These are phyloP conservation scores for Limenitis camilla DNA, from an alignment of 2,888 invertebrate genomes.

Conservation along the genomic window DNA sequence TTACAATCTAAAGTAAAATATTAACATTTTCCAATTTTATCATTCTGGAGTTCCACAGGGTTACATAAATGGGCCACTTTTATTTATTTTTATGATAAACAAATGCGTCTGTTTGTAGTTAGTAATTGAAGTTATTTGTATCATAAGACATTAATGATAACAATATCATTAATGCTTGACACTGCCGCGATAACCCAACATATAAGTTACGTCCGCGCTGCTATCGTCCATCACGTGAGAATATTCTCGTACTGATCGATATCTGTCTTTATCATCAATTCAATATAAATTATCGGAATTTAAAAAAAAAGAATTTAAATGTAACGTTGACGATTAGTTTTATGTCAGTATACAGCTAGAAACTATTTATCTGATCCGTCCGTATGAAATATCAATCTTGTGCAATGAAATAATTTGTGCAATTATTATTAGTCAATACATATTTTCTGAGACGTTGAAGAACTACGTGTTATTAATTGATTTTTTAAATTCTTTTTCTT, in stretches of 20 bases:
- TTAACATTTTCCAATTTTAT: background rate
- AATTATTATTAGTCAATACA: too few species aligned
- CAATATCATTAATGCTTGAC: constrained; percentile 20
- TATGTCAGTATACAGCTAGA: too few species aligned
- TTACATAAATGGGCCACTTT: background rate
- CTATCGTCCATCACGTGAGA: constrained; percentile 14
- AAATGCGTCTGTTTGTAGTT: constrained; percentile 13
- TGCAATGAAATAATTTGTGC: too few species aligned
- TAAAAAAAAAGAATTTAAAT: too few species aligned
- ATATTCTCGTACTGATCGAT: constrained; percentile 6
- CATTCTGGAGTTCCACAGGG: background rate
- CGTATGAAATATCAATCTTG: too few species aligned
- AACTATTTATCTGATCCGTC: too few species aligned
- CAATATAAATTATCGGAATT: too few species aligned
- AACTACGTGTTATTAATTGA: too few species aligned
- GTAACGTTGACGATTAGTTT: too few species aligned
- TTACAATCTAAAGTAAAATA: background rate
- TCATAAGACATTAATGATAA: constrained; percentile 17
- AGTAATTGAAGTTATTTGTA: constrained; percentile 25
- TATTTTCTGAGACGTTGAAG: too few species aligned
- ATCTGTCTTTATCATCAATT: too few species aligned
- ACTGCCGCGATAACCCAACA: constrained; percentile 19
- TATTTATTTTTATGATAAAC: constrained; percentile 16
- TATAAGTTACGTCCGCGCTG: constrained; percentile 10
- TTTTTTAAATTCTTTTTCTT: too few species aligned